Evolutionary conservation across 1,140 invertebrate genomes (phyloP).

Genomic region (Lepidostoma basale): DNA sequence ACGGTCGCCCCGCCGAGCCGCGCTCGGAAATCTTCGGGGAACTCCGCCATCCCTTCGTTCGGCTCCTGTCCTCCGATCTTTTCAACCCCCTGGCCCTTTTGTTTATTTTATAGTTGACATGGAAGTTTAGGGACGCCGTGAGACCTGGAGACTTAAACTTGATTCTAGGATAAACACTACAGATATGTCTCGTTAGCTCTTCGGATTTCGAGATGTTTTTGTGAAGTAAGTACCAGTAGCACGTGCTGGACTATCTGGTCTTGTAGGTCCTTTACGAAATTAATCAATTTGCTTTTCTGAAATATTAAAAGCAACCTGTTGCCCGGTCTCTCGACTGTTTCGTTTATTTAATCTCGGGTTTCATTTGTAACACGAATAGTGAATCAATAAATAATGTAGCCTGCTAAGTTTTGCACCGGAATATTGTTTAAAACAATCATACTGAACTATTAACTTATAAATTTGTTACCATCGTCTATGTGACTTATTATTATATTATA

Average conservation of each 20-base stretch:
- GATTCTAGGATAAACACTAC: constrained; percentile 42
- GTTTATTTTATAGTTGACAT: constrained; percentile 47
- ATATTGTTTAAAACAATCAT: no score
- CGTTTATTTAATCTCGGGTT: no score
- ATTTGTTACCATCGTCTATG: no score
- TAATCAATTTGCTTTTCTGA: background rate
- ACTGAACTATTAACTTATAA: no score
- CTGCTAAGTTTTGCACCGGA: no score
- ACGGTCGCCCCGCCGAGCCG: constrained; percentile 32
- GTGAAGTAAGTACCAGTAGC: background rate
- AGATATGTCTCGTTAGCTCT: constrained; percentile 23
- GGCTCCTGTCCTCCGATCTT: background rate
- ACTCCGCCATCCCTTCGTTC: constrained; percentile 7
- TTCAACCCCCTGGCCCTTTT: constrained; percentile 35
- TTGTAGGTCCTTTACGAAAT: background rate
- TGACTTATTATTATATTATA: no score
- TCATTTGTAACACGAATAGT: no score
- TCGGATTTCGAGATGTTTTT: constrained; percentile 10
- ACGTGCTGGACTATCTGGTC: background rate
- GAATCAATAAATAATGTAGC: no score
- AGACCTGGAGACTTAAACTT: constrained; percentile 31
- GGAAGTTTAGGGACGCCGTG: constrained; percentile 38
- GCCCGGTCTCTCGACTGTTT: no score
- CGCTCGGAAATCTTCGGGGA: constrained; percentile 43
- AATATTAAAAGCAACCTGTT: constrained; percentile 3